Conservation (phyloP, 1,140 invertebrate species). For the Aricia agestis region DNA sequence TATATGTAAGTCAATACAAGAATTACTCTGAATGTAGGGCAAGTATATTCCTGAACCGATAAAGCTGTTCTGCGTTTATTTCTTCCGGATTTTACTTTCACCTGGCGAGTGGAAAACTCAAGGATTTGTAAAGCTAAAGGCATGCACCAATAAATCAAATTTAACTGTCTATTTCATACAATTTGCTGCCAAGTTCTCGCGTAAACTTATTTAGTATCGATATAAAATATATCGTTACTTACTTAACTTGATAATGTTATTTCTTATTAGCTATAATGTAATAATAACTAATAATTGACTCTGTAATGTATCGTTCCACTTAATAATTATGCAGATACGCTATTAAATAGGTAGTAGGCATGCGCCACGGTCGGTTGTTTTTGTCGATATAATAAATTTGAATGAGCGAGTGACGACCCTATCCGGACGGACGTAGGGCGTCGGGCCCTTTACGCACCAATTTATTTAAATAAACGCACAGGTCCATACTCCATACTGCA, state of each 20-base stretch:
- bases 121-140: slow-evolving; percentile 4
- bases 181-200: neutral
- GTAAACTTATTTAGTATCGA: slow-evolving; percentile 4
- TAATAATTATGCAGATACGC: neutral
- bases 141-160: neutral
- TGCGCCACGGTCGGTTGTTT: neutral
- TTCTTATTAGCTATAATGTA: neutral
- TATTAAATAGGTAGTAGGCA: neutral
- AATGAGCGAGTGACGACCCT: slow-evolving; percentile 25
- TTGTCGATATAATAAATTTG: slow-evolving; percentile 21
- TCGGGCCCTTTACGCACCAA: slow-evolving; percentile 42
- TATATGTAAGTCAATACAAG: neutral
- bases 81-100: slow-evolving; percentile 21
- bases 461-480: slow-evolving; percentile 36
- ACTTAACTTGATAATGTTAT: neutral
- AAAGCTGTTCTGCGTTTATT: slow-evolving; percentile 23
- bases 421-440: slow-evolving; percentile 44
- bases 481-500: slow-evolving; percentile 25
- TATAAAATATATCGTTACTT: neutral
- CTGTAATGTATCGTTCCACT: neutral
- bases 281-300: neutral
- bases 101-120: slow-evolving; percentile 9
- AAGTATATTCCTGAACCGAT: neutral
- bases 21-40: neutral
- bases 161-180: neutral